Evolutionary conservation across 64 coral and sea anemone species (phyloP).

Genomic region (Stichodactyla mertensii): DNA sequence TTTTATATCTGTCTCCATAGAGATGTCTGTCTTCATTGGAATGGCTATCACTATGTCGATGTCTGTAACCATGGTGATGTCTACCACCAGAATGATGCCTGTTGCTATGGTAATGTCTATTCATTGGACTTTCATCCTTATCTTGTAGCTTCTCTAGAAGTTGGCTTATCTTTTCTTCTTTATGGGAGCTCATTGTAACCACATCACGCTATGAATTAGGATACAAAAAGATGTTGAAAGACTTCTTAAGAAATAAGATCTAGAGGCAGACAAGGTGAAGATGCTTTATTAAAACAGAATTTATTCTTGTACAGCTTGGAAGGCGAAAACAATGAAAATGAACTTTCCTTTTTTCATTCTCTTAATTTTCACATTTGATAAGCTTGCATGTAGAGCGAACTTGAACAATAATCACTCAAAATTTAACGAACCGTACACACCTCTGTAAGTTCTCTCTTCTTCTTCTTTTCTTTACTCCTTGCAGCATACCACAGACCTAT

Average conservation of each 20-base stretch:
- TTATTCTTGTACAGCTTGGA: too few species aligned
- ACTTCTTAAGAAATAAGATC: background rate
- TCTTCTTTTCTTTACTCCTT: conserved; percentile 56
- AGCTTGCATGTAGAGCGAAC: background rate
- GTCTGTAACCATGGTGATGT: background rate
- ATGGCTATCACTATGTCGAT: background rate
- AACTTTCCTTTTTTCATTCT: too few species aligned
- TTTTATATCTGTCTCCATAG: too few species aligned
- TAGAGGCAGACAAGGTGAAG: too few species aligned
- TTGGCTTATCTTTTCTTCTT: conserved; percentile 54
- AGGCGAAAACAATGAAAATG: too few species aligned
- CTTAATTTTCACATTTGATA: too few species aligned
- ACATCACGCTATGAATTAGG: conserved; percentile 37
- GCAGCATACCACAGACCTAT: conserved; percentile 77
- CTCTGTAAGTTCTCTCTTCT: conserved; percentile 55
- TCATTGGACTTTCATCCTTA: too few species aligned
- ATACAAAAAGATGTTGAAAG: background rate
- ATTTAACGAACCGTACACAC: background rate
- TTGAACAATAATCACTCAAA: background rate
- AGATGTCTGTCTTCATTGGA: background rate
- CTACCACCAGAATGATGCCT: background rate
- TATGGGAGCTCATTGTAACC: conserved; percentile 67
- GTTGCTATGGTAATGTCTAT: background rate
- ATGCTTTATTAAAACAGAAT: too few species aligned
- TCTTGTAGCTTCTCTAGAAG: conserved; percentile 28